Evolutionary conservation across 2,888 invertebrate genomes (phyloP).

Genomic region (Drosophila pseudotalamancana): DNA sequence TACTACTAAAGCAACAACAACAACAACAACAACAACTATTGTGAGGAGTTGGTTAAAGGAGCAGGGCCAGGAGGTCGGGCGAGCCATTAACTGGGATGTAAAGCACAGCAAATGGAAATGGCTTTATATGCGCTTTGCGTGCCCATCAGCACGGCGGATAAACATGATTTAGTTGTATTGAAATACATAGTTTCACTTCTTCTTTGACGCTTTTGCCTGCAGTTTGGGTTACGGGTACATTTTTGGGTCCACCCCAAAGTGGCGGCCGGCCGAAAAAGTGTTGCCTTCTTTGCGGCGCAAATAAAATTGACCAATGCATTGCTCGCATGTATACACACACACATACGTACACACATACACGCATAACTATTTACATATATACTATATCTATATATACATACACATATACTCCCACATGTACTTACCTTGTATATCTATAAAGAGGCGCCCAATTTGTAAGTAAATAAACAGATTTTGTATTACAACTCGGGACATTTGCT

Average conservation of each 20-base stretch:
- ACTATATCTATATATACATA: slow-evolving; percentile 1
- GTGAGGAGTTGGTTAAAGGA: slow-evolving; percentile 1
- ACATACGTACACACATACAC: slow-evolving; percentile 27
- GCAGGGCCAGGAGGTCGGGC: background rate
- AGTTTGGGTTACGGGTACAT: slow-evolving; percentile 19
- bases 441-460: slow-evolving; percentile 55
- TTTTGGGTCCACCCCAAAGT: slow-evolving; percentile 37
- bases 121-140: slow-evolving; percentile 67
- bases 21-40: slow-evolving; percentile 28
- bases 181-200: slow-evolving; percentile 64
- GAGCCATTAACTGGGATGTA: slow-evolving; percentile 62
- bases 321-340: slow-evolving; percentile 22
- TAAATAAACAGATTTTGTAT: slow-evolving; percentile 67
- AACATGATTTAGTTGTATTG: slow-evolving; percentile 80
- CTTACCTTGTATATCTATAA: slow-evolving; percentile 24
- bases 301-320: slow-evolving; percentile 22
- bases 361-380: slow-evolving; percentile 28
- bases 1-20: slow-evolving; percentile 42
- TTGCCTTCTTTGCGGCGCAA: slow-evolving; percentile 50
- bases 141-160: slow-evolving; percentile 70
- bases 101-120: slow-evolving; percentile 67
- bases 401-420: slow-evolving; percentile 29
- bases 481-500: slow-evolving; percentile 32
- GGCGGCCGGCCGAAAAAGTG: slow-evolving; percentile 46
- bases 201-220: slow-evolving; percentile 9